These are phyloP conservation scores for Progne subis DNA, from an alignment of 2,113 vertebrate genomes.

Conservation along the genomic window DNA sequence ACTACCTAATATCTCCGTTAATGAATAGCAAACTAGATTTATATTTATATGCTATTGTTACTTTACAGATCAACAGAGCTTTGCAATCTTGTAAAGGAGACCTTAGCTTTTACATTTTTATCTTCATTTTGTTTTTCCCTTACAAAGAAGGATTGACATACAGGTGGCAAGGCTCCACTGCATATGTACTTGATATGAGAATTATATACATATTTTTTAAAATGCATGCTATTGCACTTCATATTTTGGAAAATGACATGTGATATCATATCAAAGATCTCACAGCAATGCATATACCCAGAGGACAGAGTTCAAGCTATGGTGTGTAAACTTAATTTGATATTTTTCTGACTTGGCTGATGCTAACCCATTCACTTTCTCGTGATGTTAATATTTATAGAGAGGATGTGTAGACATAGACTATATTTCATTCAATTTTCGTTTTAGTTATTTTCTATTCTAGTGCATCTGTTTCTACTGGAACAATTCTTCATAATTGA, in stretches of 20 bases:
- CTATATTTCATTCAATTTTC: neutral
- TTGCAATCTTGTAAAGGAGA: neutral
- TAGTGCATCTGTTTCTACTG: neutral
- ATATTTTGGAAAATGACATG: neutral
- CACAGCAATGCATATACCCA: neutral
- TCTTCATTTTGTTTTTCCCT: neutral
- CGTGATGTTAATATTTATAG: neutral
- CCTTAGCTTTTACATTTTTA: neutral
- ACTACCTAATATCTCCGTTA: neutral
- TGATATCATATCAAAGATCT: neutral
- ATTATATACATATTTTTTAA: neutral
- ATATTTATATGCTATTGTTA: neutral
- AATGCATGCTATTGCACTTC: neutral
- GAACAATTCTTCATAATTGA: neutral
- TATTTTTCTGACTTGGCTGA: constrained; percentile 4
- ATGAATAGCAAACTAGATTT: neutral
- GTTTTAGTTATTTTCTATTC: neutral
- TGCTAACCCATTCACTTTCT: neutral
- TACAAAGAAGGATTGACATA: neutral
- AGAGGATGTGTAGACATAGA: neutral
- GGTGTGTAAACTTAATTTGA: constrained; percentile 9
- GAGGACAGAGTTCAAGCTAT: neutral
- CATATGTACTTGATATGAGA: accelerated
- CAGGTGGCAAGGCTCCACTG: neutral
- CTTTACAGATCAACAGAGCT: neutral